Evolutionary conservation across 2,797 vertebrate genomes (phyloP), one percentile per base, ranked within the genome.

Genomic region (Mico argentatus): DNA sequence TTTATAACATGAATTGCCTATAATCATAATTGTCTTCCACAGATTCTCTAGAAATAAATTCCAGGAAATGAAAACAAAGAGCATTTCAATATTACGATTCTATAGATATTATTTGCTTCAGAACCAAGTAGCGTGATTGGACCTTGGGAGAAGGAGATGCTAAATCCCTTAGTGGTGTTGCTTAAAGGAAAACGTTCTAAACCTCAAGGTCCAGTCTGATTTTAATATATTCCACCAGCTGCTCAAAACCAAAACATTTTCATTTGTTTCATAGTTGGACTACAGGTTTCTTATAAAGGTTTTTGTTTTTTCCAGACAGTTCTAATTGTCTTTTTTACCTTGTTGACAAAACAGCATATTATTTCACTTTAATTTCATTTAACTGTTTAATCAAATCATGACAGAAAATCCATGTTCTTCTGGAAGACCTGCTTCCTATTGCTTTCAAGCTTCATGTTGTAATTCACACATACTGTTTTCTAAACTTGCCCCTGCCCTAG

Each of bases 271-370:
- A 59, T 46, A 82, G 64, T 59, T 77, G 46, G 20, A 73, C 55
- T 73, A 4, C 24, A n/a, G 20, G 50, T 92, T 95, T 95, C 67
- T 84, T 57, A 75, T 3, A 22, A 75, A 81, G 44, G 17, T 3
- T 94, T 95, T 82, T 91, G 67, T 94, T 97, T 88, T 83, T 72
- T 30, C 57, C 75, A 73, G 75, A 85, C 59, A 64, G 48, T 89
- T 88, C 80, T 39, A 76, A 57, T 64, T 88, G 82, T 39, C 27
- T 90, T 85, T 87, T 59, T 61, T 52, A 81, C 36, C 61, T 83
- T 81, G 9, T 80, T 89, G 92, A 94, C 46, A 93, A 57, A 82
- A 67, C 55, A 90, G 50, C 57, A 59, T 83, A 67, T 75, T 80
- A 61, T 88, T 93, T 95, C 22, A 90, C 26, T 50, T 92, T 57